Percentiles rank a stretch among this genome's conserved stretches.
Evolutionary conservation across 2,888 invertebrate species (phyloP).

Genomic region (Epinotia nisella): DNA sequence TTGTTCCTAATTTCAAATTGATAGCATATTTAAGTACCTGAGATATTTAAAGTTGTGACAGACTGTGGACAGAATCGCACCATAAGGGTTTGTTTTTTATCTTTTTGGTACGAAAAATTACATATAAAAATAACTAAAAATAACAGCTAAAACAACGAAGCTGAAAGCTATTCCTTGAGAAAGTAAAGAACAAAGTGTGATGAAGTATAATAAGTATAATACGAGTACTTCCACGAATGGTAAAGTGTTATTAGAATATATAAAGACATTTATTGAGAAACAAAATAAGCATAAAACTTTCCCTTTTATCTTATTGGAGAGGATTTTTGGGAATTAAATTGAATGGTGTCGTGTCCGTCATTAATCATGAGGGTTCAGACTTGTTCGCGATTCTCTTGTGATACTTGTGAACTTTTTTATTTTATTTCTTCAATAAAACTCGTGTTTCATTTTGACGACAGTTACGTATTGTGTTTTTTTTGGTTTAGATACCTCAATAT

Average conservation of each 20-base stretch:
- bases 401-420: slow-evolving; percentile 61
- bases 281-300: slow-evolving; percentile 57
- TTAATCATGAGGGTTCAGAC: slow-evolving; percentile 69
- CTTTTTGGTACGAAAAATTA: too few relatives aligned
- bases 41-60: too few relatives aligned
- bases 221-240: slow-evolving; percentile 12
- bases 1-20: too few relatives aligned
- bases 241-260: slow-evolving; percentile 37
- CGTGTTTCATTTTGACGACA: slow-evolving; percentile 47
- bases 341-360: slow-evolving; percentile 71
- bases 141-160: too few relatives aligned
- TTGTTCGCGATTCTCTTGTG: slow-evolving; percentile 60
- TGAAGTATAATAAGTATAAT: slow-evolving; percentile 1
- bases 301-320: slow-evolving; percentile 63
- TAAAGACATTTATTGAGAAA: slow-evolving; percentile 42
- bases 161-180: slow-evolving; percentile 16
- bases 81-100: too few relatives aligned
- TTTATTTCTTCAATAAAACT: slow-evolving; percentile 46
- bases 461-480: slow-evolving; percentile 44
- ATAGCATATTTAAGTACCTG: too few relatives aligned
- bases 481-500: slow-evolving; percentile 14
- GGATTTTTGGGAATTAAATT: slow-evolving; percentile 69
- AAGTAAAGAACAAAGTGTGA: slow-evolving; percentile 25
- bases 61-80: too few relatives aligned
- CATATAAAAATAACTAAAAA: too few relatives aligned